Percentiles rank a stretch among this genome's conserved stretches.
Conservation (phyloP, 2,888 invertebrate species). For the Drosophila monieri region DNA sequence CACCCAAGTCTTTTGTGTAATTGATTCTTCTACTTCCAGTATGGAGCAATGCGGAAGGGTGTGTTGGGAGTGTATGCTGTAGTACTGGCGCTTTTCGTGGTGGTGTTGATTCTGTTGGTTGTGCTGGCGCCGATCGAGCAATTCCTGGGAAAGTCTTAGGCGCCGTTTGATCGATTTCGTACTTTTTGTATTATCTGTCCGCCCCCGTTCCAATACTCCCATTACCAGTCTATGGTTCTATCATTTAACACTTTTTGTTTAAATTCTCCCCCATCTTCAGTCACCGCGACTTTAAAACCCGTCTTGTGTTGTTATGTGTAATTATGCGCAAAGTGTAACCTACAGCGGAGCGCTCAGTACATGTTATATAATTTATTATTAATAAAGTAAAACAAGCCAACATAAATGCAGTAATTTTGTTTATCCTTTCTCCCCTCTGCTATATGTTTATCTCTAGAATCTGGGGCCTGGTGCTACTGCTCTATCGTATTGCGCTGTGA, state of each 20-base stretch:
- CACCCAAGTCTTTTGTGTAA: slow-evolving; percentile 58
- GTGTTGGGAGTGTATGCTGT: slow-evolving; percentile 91
- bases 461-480: slow-evolving; percentile 18
- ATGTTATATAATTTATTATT: slow-evolving; percentile 78
- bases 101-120: slow-evolving; percentile 90
- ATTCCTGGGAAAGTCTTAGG: slow-evolving; percentile 83
- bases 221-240: slow-evolving; percentile 33
- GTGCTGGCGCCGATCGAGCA: slow-evolving; percentile 90
- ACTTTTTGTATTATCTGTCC: slow-evolving; percentile 9
- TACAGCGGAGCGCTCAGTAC: slow-evolving; percentile 65
- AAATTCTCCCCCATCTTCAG: not conserved
- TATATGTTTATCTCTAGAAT: slow-evolving; percentile 1
- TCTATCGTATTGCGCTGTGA: slow-evolving; percentile 28
- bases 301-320: slow-evolving; percentile 63
- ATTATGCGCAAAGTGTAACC: slow-evolving; percentile 59
- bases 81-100: slow-evolving; percentile 88
- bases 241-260: slow-evolving; percentile 32
- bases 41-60: slow-evolving; percentile 90
- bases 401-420: slow-evolving; percentile 72
- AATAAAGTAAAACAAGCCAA: slow-evolving; percentile 78
- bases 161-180: not conserved
- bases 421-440: slow-evolving; percentile 31
- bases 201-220: slow-evolving; percentile 27
- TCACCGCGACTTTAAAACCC: slow-evolving; percentile 18
- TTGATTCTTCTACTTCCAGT: slow-evolving; percentile 85